Conservation (phyloP, 2,888 invertebrate species). For the Agrochola lychnidis region DNA sequence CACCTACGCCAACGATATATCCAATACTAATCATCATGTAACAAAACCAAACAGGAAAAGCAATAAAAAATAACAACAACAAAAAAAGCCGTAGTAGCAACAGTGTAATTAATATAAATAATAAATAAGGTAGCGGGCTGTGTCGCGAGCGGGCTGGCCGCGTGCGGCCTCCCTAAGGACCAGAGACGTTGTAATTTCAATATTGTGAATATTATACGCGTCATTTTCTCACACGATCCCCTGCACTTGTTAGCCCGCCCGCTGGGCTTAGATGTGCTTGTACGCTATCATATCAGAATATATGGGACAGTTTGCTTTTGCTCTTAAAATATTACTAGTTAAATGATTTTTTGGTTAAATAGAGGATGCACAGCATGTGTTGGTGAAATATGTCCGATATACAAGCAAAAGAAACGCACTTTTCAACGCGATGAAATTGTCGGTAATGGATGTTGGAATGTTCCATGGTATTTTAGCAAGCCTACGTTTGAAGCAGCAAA, state of each 20-base stretch:
- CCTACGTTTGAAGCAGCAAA: no score
- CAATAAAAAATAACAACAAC: slow-evolving; percentile 65
- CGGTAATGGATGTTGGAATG: no score
- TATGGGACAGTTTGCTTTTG: slow-evolving; percentile 44
- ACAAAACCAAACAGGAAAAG: slow-evolving; percentile 49
- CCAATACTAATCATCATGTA: slow-evolving; percentile 37
- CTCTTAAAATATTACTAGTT: slow-evolving; percentile 10
- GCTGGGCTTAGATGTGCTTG: slow-evolving; percentile 62
- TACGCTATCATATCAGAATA: slow-evolving; percentile 47
- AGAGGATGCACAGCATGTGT: no score
- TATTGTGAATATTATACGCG: slow-evolving; percentile 85
- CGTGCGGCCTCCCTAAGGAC: slow-evolving; percentile 76
- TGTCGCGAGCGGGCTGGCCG: slow-evolving; percentile 72
- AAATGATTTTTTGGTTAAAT: no score
- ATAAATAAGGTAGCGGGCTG: slow-evolving; percentile 81
- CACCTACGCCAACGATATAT: not conserved
- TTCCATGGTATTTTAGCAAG: no score
- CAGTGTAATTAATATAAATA: slow-evolving; percentile 85
- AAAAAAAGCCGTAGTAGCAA: slow-evolving; percentile 73
- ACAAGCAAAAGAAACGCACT: no score
- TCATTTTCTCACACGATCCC: slow-evolving; percentile 84
- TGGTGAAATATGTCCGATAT: no score
- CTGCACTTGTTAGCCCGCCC: slow-evolving; percentile 73
- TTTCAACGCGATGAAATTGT: no score
- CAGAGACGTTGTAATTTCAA: slow-evolving; percentile 76